Evolutionary conservation across 2,888 invertebrate species (phyloP).

Genomic region (Oligia fasciuncula): DNA sequence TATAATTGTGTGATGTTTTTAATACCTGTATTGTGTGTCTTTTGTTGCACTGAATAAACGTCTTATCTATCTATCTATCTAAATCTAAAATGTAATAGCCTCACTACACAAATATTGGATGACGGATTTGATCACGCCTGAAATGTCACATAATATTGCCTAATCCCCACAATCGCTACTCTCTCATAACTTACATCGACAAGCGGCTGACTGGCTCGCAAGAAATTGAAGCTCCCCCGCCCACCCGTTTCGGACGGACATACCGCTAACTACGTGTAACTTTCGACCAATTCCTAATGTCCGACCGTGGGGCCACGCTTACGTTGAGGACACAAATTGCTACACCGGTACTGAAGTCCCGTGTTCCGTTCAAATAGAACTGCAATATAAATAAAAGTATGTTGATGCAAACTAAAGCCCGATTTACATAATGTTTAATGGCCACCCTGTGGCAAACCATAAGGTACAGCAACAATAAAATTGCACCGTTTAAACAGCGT

Average conservation of each 20-base stretch:
- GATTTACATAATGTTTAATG: neutral
- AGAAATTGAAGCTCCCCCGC: conserved; percentile 78
- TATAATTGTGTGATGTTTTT: no score
- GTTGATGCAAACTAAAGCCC: neutral
- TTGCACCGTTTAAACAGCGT: no score
- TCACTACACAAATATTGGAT: no score
- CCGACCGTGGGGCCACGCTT: conserved; percentile 31
- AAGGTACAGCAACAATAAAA: no score
- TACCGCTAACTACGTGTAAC: conserved; percentile 75
- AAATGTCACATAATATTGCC: no score
- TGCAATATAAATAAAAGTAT: neutral
- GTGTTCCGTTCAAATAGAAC: conserved; percentile 19
- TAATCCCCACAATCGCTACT: conserved; percentile 3
- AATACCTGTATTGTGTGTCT: no score
- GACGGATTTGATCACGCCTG: no score
- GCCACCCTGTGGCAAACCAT: no score
- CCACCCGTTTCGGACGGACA: conserved; percentile 74
- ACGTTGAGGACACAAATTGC: conserved; percentile 43
- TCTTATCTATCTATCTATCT: no score
- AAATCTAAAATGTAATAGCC: no score
- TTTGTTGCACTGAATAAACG: no score
- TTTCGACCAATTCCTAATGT: conserved; percentile 67
- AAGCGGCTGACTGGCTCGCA: conserved; percentile 68
- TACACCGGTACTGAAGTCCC: neutral
- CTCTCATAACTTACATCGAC: conserved; percentile 51